Base-by-base conservation (phyloP, 2,797 vertebrate species). In the Lutjanus argentimaculatus region DNA sequence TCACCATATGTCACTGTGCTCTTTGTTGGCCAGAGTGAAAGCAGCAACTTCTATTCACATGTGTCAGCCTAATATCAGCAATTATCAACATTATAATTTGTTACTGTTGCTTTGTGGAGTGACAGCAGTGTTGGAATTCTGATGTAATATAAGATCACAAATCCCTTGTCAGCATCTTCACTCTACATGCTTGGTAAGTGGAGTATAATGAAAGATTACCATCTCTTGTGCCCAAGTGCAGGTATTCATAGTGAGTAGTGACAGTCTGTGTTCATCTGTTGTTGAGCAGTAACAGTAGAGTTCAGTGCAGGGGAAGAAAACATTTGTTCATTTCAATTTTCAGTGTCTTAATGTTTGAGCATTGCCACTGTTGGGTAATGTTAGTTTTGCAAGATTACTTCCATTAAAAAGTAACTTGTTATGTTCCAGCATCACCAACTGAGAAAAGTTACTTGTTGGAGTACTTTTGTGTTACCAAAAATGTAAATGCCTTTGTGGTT, bases 41-140 rank as follows among this genome's bases (percentile, higher is more conserved):
- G 69, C 72, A 83, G 45, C 67, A 11, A 19, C 40, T 43, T 71
- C 30, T n/a, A 9, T 79, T 73, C 48, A 45, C 65, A 25, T 43
- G 53, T 30, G 36, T 80, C 67, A 15, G 59, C 17, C 55, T 73
- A 66, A 90, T 74, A 77, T 66, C 77, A 68, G 36, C 64, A 75
- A 68, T 80, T 80, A 83, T 77, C 46, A 79, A 67, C 72, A 68
- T 64, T 40, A 62, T 67, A 36, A 75, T 80, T 80, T 76, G 22
- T 64, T 43, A 67, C 61, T 62, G 30, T 52, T 19, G n/a, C 21
- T 75, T 82, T 73, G 14, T 64, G 49, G 21, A 40, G 56, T 57
- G 21, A 58, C 21, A 21, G 25, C 46, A 62, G 14, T 17, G 16
- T 62, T 52, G 8, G 58, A 72, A 79, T 77, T 69, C 71, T 62